Evolutionary conservation across 2,113 vertebrate species (phyloP).

Genomic region (Onychostoma macrolepis): DNA sequence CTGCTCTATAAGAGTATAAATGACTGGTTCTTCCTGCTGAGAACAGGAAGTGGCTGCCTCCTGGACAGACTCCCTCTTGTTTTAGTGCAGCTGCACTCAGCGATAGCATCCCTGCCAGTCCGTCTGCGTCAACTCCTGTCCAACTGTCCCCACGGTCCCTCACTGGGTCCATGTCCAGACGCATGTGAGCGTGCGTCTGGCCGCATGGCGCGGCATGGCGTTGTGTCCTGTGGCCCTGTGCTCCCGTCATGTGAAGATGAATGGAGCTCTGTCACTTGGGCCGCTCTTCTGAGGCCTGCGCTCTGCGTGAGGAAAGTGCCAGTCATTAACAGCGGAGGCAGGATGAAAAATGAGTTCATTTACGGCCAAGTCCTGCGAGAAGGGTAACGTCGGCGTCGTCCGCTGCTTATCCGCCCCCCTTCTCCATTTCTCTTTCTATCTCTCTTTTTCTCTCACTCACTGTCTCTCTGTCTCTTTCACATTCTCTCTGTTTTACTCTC

Average conservation of each 20-base stretch:
- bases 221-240: conserved; percentile 50
- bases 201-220: conserved; percentile 22
- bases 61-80: conserved; percentile 17
- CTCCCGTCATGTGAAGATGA: conserved; percentile 75
- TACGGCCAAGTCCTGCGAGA: conserved; percentile 81
- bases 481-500: conserved; percentile 20
- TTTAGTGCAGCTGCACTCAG: neutral
- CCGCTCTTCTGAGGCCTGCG: conserved; percentile 77
- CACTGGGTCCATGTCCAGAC: conserved; percentile 38
- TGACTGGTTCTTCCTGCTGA: neutral
- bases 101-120: conserved; percentile 28
- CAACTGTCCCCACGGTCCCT: conserved; percentile 13
- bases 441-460: conserved; percentile 29
- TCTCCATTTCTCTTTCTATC: neutral
- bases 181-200: conserved; percentile 13
- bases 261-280: conserved; percentile 78
- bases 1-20: neutral
- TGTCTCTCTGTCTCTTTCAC: neutral
- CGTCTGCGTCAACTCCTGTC: conserved; percentile 7
- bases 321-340: conserved; percentile 80
- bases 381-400: conserved; percentile 72
- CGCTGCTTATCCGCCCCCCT: conserved; percentile 14
- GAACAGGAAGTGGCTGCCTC: conserved; percentile 14
- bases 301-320: conserved; percentile 82
- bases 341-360: conserved; percentile 87